Percentiles rank a stretch among this genome's conserved stretches.
phyloP scores from a whole-genome alignment of 2,113 vertebrate genomes.

The Psettodes erumei region DNA sequence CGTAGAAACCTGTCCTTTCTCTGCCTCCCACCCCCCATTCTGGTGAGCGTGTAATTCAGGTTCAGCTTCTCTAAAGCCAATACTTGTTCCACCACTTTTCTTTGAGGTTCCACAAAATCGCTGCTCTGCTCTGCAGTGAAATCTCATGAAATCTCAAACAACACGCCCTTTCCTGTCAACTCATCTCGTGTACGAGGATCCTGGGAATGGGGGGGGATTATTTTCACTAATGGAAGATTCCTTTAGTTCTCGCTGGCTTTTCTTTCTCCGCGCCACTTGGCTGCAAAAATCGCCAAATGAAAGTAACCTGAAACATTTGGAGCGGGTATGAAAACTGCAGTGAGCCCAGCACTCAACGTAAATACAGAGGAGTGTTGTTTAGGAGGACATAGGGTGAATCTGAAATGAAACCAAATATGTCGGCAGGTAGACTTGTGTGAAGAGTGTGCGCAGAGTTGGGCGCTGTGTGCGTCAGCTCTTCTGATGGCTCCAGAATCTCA shows the following conservation, averaged over 20 bases:
- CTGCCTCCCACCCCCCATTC: too few relatives aligned
- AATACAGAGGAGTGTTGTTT: too few relatives aligned
- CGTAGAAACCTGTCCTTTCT: not conserved
- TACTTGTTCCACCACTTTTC: not conserved
- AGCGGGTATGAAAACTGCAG: too few relatives aligned
- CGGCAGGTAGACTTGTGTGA: too few relatives aligned
- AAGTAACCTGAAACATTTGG: not conserved
- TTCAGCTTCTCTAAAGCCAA: not conserved
- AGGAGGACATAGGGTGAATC: too few relatives aligned
- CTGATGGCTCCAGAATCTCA: constrained; percentile 4
- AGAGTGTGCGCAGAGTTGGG: too few relatives aligned
- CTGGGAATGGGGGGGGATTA: not conserved
- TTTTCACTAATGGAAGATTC: constrained; percentile 13
- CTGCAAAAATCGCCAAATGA: not conserved
- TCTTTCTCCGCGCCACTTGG: not conserved
- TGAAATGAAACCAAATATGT: too few relatives aligned
- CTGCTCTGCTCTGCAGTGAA: not conserved
- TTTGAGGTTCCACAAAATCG: not conserved
- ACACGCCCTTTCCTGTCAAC: not conserved
- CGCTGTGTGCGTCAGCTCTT: too few relatives aligned
- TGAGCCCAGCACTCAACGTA: too few relatives aligned
- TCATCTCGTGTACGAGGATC: not conserved
- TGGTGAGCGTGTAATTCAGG: constrained; percentile 35
- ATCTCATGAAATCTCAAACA: not conserved
- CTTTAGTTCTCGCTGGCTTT: not conserved